These are phyloP conservation scores for Gymnorhina tibicen DNA, from an alignment of 2,113 vertebrate species.

Conservation along the genomic window DNA sequence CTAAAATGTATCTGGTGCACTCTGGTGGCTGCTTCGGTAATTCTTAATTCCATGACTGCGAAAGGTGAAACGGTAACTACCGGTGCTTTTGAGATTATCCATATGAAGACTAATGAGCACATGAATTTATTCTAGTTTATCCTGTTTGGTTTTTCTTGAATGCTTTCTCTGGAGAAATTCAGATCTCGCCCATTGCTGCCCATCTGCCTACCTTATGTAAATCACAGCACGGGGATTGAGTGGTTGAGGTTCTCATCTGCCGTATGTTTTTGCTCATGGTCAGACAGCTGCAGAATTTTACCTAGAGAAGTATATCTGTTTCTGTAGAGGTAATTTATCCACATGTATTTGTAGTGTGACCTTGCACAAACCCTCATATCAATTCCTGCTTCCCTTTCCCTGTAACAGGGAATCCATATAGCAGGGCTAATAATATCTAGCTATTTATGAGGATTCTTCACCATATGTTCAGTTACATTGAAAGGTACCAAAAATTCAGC, in stretches of 20 bases:
- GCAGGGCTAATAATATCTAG: neutral
- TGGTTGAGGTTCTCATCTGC: neutral
- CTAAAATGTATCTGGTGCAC: slow-evolving; percentile 52
- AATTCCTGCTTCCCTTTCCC: neutral
- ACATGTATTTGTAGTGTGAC: neutral
- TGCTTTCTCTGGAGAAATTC: neutral
- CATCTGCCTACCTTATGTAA: neutral
- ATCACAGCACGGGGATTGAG: neutral
- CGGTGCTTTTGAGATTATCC: neutral
- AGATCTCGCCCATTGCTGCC: neutral
- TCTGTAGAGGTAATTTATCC: neutral
- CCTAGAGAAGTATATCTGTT: neutral
- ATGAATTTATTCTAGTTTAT: neutral
- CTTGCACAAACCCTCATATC: neutral
- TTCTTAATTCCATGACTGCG: neutral
- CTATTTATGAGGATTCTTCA: neutral
- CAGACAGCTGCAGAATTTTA: slow-evolving; percentile 9
- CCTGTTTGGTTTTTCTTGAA: neutral
- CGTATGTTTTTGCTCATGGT: neutral
- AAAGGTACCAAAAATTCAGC: neutral
- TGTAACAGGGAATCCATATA: neutral
- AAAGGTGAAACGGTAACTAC: neutral
- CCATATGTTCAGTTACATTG: neutral
- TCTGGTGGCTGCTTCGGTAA: slow-evolving; percentile 52
- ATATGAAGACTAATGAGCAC: neutral